Percentiles rank a stretch among this genome's conserved stretches.
Evolutionary conservation across 2,888 invertebrate genomes (phyloP).

Genomic region (Pristionchus maxplancki): DNA sequence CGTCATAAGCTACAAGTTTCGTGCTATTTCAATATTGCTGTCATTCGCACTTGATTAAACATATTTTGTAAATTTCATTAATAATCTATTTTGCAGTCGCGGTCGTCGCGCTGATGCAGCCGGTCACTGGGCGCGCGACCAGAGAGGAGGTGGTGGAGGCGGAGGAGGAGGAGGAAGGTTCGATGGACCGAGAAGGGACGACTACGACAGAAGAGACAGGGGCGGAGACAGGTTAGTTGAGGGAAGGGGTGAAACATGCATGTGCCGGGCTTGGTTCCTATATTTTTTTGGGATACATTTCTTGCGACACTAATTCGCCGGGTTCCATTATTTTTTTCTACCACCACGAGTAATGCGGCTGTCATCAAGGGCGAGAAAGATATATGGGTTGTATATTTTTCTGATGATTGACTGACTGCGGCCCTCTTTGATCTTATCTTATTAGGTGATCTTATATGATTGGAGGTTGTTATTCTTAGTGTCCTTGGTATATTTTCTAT

Average conservation of each 20-base stretch:
- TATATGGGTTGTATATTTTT: too few relatives aligned
- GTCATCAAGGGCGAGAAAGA: too few relatives aligned
- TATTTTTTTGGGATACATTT: not conserved
- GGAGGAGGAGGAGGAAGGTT: constrained; percentile 59
- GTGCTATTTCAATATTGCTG: not conserved
- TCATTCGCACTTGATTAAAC: not conserved
- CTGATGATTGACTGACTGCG: too few relatives aligned
- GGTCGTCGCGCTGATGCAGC: constrained; percentile 65
- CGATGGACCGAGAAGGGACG: constrained; percentile 55
- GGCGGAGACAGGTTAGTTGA: constrained; percentile 33
- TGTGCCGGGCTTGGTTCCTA: too few relatives aligned
- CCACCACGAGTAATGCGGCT: too few relatives aligned
- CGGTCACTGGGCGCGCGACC: constrained; percentile 66
- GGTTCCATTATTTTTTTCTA: too few relatives aligned
- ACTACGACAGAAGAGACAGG: constrained; percentile 55
- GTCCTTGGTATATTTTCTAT: not conserved
- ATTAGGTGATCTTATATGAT: too few relatives aligned
- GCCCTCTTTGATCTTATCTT: too few relatives aligned
- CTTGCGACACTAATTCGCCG: too few relatives aligned
- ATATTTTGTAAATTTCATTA: not conserved
- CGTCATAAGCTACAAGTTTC: too few relatives aligned
- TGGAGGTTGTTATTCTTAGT: not conserved
- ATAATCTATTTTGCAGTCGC: not conserved
- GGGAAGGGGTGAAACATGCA: not conserved
- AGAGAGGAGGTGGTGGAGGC: constrained; percentile 56